A percentile compares a stretch with the other conserved stretches of the same genome.
Conservation (phyloP, 1,140 invertebrate species). For the Triops longicaudatus region DNA sequence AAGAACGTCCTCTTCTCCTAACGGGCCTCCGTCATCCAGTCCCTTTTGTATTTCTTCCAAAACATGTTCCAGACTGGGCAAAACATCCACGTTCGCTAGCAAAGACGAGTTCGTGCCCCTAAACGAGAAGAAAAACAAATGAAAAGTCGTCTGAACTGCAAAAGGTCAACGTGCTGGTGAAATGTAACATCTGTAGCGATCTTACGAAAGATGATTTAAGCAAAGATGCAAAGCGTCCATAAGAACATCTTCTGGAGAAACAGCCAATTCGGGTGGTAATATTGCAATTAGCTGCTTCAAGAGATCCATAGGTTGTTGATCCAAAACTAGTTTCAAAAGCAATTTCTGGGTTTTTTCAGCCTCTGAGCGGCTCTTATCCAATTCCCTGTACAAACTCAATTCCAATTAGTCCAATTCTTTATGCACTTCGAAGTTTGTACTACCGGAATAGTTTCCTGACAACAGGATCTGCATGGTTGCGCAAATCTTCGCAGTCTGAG, state of each 20-base stretch:
- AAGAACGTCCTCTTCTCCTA: slow-evolving; percentile 18
- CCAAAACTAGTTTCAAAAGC: slow-evolving; percentile 20
- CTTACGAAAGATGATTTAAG: slow-evolving; percentile 13
- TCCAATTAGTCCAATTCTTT: not conserved
- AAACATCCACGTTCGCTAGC: slow-evolving; percentile 4
- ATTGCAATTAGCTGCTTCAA: slow-evolving; percentile 19
- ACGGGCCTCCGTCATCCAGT: not conserved
- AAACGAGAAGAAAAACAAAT: not conserved
- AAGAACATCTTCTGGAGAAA: slow-evolving; percentile 26
- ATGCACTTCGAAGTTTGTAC: not conserved
- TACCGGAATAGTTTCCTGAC: slow-evolving; percentile 17
- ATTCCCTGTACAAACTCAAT: not conserved
- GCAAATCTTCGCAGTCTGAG: slow-evolving; percentile 16
- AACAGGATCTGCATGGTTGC: not conserved
- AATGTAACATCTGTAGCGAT: too few species aligned
- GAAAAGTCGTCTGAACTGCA: not conserved
- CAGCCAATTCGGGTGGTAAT: slow-evolving; percentile 20
- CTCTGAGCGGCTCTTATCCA: slow-evolving; percentile 24
- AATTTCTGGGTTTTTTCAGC: slow-evolving; percentile 7
- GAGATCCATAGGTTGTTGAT: slow-evolving; percentile 16
- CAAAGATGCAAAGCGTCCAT: slow-evolving; percentile 21
- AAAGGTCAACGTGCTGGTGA: too few species aligned
- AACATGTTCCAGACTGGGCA: not conserved
- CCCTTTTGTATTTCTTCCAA: not conserved
- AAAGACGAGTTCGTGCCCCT: slow-evolving; percentile 20